These are phyloP conservation scores for Tragelaphus buxtoni DNA, from an alignment of 2,113 vertebrate genomes.

Conservation along the genomic window DNA sequence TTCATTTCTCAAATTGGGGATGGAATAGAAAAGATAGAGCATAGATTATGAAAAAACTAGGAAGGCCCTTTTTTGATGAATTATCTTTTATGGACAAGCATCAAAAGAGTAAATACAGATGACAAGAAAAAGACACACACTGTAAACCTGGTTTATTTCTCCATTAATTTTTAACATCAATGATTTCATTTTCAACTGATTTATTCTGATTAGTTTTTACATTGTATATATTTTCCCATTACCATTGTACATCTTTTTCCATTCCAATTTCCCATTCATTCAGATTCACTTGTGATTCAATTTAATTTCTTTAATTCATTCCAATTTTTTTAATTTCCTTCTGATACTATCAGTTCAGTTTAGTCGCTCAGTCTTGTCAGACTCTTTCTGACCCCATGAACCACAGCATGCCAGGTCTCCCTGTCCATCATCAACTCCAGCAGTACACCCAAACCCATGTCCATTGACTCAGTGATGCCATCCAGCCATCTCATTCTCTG, in stretches of 20 bases:
- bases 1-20: neutral
- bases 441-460: neutral
- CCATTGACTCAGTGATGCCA: neutral
- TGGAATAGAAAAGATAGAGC: neutral
- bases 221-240: neutral
- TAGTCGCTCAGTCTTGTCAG: accelerated
- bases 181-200: neutral
- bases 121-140: neutral
- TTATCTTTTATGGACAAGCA: neutral
- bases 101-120: neutral
- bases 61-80: neutral
- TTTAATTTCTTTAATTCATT: neutral
- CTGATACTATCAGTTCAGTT: neutral
- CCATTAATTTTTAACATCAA: neutral
- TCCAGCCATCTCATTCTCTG: neutral
- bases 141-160: neutral
- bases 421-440: neutral
- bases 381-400: accelerated
- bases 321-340: neutral
- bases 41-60: neutral
- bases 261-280: neutral
- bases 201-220: neutral
- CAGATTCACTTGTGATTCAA: neutral
- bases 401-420: accelerated
- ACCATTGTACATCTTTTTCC: neutral